phyloP scores from a whole-genome alignment of 2,797 vertebrate species.

The Arrhamphus sclerolepis region DNA sequence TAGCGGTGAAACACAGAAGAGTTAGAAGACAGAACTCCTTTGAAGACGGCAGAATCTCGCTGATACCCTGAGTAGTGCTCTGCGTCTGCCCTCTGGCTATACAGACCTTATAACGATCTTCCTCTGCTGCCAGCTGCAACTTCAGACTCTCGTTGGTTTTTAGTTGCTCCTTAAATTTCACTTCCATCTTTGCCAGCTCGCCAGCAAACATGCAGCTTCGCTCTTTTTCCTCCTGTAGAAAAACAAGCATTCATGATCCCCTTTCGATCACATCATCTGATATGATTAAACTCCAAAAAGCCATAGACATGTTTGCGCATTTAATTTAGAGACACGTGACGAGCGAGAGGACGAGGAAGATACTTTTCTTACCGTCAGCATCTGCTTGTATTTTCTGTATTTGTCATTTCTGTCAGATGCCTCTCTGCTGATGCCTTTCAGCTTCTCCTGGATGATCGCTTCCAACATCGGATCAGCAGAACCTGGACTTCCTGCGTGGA shows the following conservation, averaged over 20 bases:
- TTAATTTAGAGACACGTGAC: not conserved
- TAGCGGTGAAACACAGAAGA: slow-evolving; percentile 39
- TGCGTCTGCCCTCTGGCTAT: slow-evolving; percentile 12
- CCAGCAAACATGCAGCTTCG: slow-evolving; percentile 91
- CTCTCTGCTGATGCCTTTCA: slow-evolving; percentile 91
- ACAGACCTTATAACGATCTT: slow-evolving; percentile 92
- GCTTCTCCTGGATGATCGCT: slow-evolving; percentile 88
- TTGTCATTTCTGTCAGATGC: slow-evolving; percentile 91
- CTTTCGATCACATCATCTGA: not conserved
- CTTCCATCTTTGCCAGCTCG: slow-evolving; percentile 92
- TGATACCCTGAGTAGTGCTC: slow-evolving; percentile 11
- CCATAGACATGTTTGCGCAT: not conserved
- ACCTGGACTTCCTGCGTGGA: slow-evolving; percentile 82
- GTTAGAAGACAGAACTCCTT: slow-evolving; percentile 39
- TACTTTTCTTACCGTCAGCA: slow-evolving; percentile 87
- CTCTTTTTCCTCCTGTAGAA: slow-evolving; percentile 90
- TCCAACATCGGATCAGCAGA: slow-evolving; percentile 87
- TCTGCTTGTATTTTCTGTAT: slow-evolving; percentile 94
- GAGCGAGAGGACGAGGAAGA: not conserved
- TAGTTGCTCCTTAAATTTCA: slow-evolving; percentile 94
- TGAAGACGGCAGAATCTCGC: slow-evolving; percentile 21
- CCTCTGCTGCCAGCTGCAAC: slow-evolving; percentile 87
- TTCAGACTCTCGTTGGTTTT: slow-evolving; percentile 90
- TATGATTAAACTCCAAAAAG: not conserved
- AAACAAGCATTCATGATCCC: not conserved